phyloP scores from a whole-genome alignment of 2,797 vertebrate genomes.

The Sarcophilus harrisii region DNA sequence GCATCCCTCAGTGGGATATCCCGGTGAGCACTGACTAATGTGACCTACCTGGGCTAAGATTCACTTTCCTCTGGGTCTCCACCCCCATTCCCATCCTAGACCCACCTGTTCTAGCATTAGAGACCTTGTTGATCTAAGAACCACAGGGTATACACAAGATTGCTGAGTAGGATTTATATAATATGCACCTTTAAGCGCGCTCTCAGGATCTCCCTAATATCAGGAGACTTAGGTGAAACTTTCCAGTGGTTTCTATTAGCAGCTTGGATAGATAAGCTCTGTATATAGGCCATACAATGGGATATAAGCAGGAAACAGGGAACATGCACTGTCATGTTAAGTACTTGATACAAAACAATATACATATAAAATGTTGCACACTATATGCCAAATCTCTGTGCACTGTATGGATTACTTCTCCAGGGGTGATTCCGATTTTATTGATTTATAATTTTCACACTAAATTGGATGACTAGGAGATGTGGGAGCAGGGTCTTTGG shows the following conservation, averaged over 20 bases:
- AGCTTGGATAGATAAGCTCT: background rate
- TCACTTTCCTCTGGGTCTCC: background rate
- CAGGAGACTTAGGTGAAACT: background rate
- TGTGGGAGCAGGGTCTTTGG: background rate
- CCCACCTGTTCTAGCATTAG: background rate
- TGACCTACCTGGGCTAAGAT: background rate
- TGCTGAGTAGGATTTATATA: background rate
- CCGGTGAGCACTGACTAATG: constrained; percentile 86
- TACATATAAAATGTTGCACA: background rate
- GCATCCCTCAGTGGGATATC: constrained; percentile 96
- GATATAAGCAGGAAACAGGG: background rate
- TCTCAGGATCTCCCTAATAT: background rate
- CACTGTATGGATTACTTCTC: background rate
- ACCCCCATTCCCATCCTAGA: background rate
- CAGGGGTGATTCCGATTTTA: background rate
- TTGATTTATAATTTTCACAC: background rate
- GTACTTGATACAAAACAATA: background rate
- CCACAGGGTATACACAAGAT: background rate
- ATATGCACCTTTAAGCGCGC: background rate
- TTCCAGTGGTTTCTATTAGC: background rate
- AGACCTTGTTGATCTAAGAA: background rate
- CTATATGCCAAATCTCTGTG: background rate
- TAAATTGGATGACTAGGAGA: background rate
- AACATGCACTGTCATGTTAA: constrained; percentile 5
- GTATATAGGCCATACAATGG: background rate